phyloP scores from a whole-genome alignment of 2,888 invertebrate genomes.

The Ophioninae sp. region DNA sequence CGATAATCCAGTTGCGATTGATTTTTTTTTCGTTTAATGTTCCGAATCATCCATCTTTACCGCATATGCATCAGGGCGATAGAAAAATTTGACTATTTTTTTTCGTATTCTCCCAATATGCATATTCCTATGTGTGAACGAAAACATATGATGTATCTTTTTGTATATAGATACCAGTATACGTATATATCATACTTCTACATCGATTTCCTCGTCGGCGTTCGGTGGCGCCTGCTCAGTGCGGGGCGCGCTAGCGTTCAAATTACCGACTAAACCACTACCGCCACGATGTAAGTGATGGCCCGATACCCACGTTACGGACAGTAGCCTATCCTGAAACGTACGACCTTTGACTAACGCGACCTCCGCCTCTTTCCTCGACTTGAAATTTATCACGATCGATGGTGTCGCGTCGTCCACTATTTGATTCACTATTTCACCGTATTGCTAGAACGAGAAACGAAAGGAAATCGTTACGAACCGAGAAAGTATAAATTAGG shows the following conservation, averaged over 20 bases:
- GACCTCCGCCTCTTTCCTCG: constrained; percentile 90
- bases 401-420: constrained; percentile 89
- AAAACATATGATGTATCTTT: not conserved
- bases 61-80: not conserved
- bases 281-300: constrained; percentile 81
- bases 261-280: constrained; percentile 63
- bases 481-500: too few species aligned
- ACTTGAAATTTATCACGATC: constrained; percentile 88
- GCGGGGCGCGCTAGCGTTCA: constrained; percentile 70
- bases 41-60: not conserved
- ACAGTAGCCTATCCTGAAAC: constrained; percentile 85
- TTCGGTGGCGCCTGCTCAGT: constrained; percentile 76
- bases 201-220: constrained; percentile 77
- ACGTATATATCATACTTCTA: constrained; percentile 73
- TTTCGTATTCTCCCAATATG: too few species aligned
- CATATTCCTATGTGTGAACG: not conserved
- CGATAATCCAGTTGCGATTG: not conserved
- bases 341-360: constrained; percentile 89
- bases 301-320: constrained; percentile 82
- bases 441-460: constrained; percentile 87
- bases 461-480: constrained; percentile 31
- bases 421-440: constrained; percentile 92
- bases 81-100: too few species aligned
- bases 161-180: constrained; percentile 24
- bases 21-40: constrained; percentile 2